Conservation (phyloP, 92 coral and sea anemone genomes). For the Epizoanthus illoricatus region DNA sequence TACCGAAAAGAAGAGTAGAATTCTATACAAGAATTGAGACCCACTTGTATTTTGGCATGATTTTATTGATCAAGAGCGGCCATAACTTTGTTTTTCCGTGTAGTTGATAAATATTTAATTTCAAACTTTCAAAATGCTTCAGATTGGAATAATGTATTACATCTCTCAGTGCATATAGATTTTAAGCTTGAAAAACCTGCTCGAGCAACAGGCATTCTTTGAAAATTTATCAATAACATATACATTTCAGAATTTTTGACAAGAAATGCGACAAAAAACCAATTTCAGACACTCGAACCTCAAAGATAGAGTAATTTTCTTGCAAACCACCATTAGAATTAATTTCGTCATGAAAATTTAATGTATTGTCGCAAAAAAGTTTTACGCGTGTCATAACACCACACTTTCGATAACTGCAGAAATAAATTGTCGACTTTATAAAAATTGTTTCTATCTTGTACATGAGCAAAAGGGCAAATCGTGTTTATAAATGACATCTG, state of each 20-base stretch:
- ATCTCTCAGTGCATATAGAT: background rate
- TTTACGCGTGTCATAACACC: constrained; percentile 3
- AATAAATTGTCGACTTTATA: background rate
- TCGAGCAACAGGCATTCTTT: background rate
- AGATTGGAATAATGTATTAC: background rate
- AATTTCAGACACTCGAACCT: constrained; percentile 4
- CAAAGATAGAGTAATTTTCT: constrained; percentile 18
- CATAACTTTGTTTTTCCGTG: background rate
- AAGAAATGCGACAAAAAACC: background rate
- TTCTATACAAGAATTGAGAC: background rate
- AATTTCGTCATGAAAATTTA: constrained; percentile 25
- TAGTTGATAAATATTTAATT: constrained; percentile 25
- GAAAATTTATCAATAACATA: background rate
- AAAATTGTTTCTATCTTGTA: background rate
- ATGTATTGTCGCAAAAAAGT: constrained; percentile 11
- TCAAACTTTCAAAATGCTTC: background rate
- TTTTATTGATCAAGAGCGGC: constrained; percentile 14
- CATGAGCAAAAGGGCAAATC: no score
- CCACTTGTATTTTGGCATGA: background rate
- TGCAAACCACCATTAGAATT: constrained; percentile 27
- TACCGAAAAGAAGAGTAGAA: background rate
- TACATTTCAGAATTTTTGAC: background rate
- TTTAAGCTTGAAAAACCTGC: background rate
- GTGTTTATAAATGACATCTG: no score
- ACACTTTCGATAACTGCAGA: background rate